Evolutionary conservation across 1,140 invertebrate genomes (phyloP).

Genomic region (Rhynchophorus ferrugineus): DNA sequence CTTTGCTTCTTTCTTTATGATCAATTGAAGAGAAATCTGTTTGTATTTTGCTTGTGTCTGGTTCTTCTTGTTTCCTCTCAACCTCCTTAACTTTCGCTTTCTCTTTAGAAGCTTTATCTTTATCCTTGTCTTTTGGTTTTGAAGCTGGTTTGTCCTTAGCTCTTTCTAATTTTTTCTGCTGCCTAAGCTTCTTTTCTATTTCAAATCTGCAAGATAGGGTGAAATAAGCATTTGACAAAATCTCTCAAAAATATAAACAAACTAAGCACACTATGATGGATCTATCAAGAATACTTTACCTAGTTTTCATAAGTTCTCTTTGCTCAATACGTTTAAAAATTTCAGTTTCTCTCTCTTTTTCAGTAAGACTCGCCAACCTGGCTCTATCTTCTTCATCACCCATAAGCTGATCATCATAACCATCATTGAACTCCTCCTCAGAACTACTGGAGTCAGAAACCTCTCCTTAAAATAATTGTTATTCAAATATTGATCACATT

Average conservation of each 20-base stretch:
- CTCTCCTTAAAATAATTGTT: conserved; percentile 35
- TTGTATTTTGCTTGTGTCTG: conserved; percentile 40
- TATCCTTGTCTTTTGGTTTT: conserved; percentile 53
- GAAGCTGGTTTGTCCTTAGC: conserved; percentile 49
- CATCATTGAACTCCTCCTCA: conserved; percentile 53
- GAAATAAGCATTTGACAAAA: background rate
- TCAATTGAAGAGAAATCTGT: conserved; percentile 49
- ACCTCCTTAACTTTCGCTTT: conserved; percentile 1
- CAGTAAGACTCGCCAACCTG: conserved; percentile 84
- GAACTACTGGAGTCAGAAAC: conserved; percentile 49
- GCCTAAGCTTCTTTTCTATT: conserved; percentile 87
- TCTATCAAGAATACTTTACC: conserved; percentile 42
- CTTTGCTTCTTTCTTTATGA: conserved; percentile 74
- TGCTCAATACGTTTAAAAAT: conserved; percentile 94
- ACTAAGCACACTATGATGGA: conserved; percentile 2
- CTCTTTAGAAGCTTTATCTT: conserved; percentile 46
- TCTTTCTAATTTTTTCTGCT: conserved; percentile 76
- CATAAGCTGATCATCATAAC: conserved; percentile 94
- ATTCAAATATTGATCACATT: background rate
- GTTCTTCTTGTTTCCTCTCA: conserved; percentile 45
- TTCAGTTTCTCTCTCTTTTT: conserved; percentile 95
- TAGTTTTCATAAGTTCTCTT: conserved; percentile 84
- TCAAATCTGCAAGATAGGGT: conserved; percentile 66
- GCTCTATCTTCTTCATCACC: conserved; percentile 92
- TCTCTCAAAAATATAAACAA: conserved; percentile 9